phyloP scores from a whole-genome alignment of 2,113 vertebrate species.

The Hiodon alosoides region DNA sequence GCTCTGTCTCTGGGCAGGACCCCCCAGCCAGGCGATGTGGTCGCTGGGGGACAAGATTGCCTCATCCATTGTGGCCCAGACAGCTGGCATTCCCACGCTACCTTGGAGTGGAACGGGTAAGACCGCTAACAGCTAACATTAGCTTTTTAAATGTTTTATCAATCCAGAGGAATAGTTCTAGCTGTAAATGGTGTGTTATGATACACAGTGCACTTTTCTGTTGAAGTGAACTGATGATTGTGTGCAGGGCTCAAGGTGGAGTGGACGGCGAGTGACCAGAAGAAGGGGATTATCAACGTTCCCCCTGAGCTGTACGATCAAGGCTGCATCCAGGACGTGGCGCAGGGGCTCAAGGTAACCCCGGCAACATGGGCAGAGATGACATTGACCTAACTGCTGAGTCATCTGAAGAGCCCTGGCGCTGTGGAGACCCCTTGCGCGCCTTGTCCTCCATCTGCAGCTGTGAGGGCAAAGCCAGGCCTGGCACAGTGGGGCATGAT shows the following conservation, averaged over 20 bases:
- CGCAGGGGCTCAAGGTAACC: constrained; percentile 77
- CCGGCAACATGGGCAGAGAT: background rate
- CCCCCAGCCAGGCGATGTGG: constrained; percentile 98
- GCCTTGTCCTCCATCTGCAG: constrained; percentile 5
- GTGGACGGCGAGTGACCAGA: constrained; percentile 80
- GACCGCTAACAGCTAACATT: constrained; percentile 13
- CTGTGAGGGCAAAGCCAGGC: background rate
- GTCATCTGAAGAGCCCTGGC: background rate
- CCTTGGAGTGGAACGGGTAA: constrained; percentile 93
- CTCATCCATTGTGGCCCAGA: constrained; percentile 95
- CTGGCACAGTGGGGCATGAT: background rate
- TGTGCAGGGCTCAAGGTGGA: constrained; percentile 53
- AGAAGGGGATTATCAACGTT: constrained; percentile 77
- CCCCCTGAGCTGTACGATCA: constrained; percentile 81
- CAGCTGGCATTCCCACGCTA: constrained; percentile 92
- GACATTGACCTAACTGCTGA: constrained; percentile 13
- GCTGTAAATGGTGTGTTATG: too few species aligned
- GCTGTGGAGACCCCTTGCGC: too few species aligned
- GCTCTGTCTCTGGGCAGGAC: constrained; percentile 61
- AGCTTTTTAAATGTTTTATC: too few species aligned
- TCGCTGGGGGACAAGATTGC: constrained; percentile 97
- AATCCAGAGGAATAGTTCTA: too few species aligned
- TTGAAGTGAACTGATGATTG: background rate
- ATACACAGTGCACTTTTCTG: too few species aligned
- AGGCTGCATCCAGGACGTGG: constrained; percentile 83